Evolutionary conservation across 2,888 invertebrate species (phyloP).

Genomic region (Dione juno): DNA sequence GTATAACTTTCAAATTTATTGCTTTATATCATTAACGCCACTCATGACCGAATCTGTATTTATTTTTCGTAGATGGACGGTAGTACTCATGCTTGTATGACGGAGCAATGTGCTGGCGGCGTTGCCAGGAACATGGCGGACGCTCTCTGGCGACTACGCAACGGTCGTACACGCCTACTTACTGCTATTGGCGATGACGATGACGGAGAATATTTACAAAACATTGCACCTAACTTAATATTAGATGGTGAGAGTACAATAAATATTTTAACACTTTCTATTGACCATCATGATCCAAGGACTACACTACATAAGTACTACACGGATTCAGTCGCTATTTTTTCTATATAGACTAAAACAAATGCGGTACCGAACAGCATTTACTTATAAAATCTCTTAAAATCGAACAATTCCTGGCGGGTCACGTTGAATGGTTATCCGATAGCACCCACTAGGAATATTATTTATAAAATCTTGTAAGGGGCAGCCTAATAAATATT

Average conservation of each 20-base stretch:
- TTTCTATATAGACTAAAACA: too few species aligned
- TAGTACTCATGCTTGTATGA: constrained; percentile 87
- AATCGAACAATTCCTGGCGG: too few species aligned
- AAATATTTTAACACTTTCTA: not conserved
- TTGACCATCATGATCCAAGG: too few species aligned
- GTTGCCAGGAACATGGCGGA: constrained; percentile 97
- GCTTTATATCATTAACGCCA: not conserved
- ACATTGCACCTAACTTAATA: constrained; percentile 67
- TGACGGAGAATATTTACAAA: constrained; percentile 63
- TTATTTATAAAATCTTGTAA: too few species aligned
- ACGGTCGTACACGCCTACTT: constrained; percentile 87
- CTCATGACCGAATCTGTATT: not conserved
- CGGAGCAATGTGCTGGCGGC: constrained; percentile 90
- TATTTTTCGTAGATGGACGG: constrained; percentile 86
- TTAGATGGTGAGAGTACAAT: constrained; percentile 61
- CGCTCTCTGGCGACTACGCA: constrained; percentile 89
- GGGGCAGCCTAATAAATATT: not conserved
- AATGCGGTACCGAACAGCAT: too few species aligned
- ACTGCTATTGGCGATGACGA: constrained; percentile 90
- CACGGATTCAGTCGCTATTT: too few species aligned
- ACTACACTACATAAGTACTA: too few species aligned
- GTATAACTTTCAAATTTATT: not conserved
- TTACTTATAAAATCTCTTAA: not conserved
- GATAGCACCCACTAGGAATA: too few species aligned
- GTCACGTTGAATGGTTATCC: too few species aligned